A percentile compares a stretch with the other conserved stretches of the same genome.
Evolutionary conservation across 2,888 invertebrate species (phyloP).

Genomic region (Lapara coniferarum): DNA sequence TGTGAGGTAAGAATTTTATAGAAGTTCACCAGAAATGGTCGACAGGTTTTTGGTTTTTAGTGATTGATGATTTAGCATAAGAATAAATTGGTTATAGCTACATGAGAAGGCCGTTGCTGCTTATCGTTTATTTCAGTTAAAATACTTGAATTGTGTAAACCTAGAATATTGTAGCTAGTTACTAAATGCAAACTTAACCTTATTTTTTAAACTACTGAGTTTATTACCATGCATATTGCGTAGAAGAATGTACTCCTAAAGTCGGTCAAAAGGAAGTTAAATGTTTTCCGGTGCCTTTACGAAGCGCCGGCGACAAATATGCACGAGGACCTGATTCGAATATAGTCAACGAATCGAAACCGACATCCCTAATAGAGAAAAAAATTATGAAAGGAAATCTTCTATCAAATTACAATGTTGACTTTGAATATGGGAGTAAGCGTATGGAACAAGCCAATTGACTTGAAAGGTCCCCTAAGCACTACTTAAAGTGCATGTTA

Average conservation of each 20-base stretch:
- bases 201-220: too few species aligned
- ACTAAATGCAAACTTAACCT: too few species aligned
- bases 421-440: conserved; percentile 3
- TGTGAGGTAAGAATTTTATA: conserved; percentile 47
- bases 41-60: too few species aligned
- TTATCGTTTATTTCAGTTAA: too few species aligned
- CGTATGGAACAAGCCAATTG: conserved; percentile 21
- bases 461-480: conserved; percentile 21
- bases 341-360: neutral
- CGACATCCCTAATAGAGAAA: neutral
- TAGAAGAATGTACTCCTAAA: conserved; percentile 23
- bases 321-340: neutral
- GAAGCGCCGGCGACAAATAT: neutral
- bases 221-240: too few species aligned
- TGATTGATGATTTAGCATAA: too few species aligned
- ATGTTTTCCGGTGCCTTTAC: neutral
- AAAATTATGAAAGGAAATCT: neutral
- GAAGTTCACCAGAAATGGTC: neutral
- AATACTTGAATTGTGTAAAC: too few species aligned
- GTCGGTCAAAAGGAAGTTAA: conserved; percentile 22
- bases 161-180: too few species aligned
- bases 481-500: conserved; percentile 26
- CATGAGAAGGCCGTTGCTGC: too few species aligned
- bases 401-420: conserved; percentile 9
- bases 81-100: too few species aligned